Base-by-base conservation (phyloP, 2,113 vertebrate species). In the Muscicapa adusta region DNA sequence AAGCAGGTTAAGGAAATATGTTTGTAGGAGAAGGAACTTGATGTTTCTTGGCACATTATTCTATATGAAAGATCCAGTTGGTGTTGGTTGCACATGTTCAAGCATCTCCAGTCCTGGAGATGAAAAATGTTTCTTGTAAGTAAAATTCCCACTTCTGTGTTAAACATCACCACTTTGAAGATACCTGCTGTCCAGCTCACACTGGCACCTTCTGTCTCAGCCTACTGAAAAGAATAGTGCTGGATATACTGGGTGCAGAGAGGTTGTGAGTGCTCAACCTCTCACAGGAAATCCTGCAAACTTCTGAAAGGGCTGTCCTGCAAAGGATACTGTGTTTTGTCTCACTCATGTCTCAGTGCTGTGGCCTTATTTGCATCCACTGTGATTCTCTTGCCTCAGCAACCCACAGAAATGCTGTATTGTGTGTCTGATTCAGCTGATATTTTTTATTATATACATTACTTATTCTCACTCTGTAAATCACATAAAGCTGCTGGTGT, bases 361-460 rank as follows among this genome's bases (percentile, higher is more conserved):
- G 12, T 24, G 42, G 65, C 80, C 56, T 65, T 22, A 20, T 43
- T 85, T 72, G 24, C 60, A 36, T 38, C 58, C 63, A 47, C 72
- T 53, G 56, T 1, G 1, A 47, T 62, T 50, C 36, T 70, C 65
- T 79, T 91, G 81, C 92, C 87, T 78, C 78, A 68, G 91, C 87
- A 96, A 89, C 91, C 24, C 33, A 22, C 18, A 8, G 50, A 90
- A 92, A 88, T 42, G 26, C 54, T 79, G 50, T 43, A n/a, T 31
- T 1, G 0, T 18, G 4, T 0, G 0, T n/a, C 48, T 78, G 40
- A 31, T 47, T 25, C 4, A 10, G 1, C 7, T 42, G 10, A 9
- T 57, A 8, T 14, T 29, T 65, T 63, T 26, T 20, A 47, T 3
- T 9, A 24, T 25, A 13, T 19, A 2, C 22, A 12, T 36, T 24